Evolutionary conservation across 2,797 vertebrate species (phyloP).

Genomic region (Chromis chromis): DNA sequence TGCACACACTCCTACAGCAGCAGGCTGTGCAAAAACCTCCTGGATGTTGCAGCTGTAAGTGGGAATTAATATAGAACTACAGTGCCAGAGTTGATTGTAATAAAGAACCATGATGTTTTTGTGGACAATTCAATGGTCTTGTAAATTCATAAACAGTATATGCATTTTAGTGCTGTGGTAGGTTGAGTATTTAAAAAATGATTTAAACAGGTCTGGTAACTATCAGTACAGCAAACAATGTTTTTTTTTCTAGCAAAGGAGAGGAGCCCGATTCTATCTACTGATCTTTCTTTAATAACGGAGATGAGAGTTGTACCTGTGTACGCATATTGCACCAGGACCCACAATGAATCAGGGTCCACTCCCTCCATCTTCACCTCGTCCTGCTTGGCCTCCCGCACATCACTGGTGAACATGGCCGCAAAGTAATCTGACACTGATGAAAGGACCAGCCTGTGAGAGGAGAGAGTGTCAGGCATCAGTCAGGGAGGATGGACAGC

Average conservation of each 20-base stretch:
- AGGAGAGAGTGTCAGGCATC: conserved; percentile 48
- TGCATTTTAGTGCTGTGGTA: background rate
- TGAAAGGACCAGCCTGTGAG: conserved; percentile 92
- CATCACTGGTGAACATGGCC: conserved; percentile 98
- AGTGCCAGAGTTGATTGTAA: background rate
- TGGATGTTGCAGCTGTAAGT: background rate
- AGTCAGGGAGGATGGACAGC: conserved; percentile 52
- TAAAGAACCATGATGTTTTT: background rate
- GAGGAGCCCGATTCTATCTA: no score
- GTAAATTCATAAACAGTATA: background rate
- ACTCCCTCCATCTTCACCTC: conserved; percentile 99
- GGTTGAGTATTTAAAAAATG: background rate
- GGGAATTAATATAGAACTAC: background rate
- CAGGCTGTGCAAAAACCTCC: no score
- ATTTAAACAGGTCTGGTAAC: background rate
- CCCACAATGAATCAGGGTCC: conserved; percentile 95
- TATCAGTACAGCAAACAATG: no score
- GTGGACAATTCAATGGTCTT: background rate
- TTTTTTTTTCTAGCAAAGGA: no score
- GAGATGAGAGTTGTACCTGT: conserved; percentile 87
- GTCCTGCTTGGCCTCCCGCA: conserved; percentile 96
- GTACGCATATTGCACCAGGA: conserved; percentile 97
- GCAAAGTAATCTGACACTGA: conserved; percentile 99
- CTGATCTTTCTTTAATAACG: no score
- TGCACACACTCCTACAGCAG: no score